phyloP scores from a whole-genome alignment of 2,888 invertebrate species.

The Eubasilissa splendida region DNA sequence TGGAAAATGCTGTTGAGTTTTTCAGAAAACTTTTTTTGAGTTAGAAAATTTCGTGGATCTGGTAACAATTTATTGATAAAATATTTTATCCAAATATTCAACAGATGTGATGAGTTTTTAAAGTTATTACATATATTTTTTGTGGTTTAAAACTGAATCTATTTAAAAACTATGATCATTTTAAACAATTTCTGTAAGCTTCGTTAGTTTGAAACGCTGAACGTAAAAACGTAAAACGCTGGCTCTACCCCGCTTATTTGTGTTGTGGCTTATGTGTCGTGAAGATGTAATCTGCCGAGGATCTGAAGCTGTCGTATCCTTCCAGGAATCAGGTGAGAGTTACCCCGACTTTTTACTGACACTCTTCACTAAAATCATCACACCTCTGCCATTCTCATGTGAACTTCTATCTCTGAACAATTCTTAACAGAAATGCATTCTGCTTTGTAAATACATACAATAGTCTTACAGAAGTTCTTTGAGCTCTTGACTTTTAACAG shows the following conservation, averaged over 20 bases:
- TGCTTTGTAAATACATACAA: slow-evolving; percentile 41
- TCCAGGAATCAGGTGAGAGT: slow-evolving; percentile 56
- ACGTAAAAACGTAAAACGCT: too few species aligned
- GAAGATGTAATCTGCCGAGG: not conserved
- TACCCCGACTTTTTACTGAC: slow-evolving; percentile 50
- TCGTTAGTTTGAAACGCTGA: too few species aligned
- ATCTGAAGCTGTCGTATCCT: slow-evolving; percentile 32
- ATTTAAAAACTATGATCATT: too few species aligned
- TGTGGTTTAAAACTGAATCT: too few species aligned
- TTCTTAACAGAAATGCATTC: slow-evolving; percentile 1
- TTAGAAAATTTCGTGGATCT: too few species aligned
- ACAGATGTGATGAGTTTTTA: too few species aligned
- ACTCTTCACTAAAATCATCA: slow-evolving; percentile 51
- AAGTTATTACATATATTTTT: too few species aligned
- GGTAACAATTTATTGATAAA: too few species aligned
- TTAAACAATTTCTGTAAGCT: too few species aligned
- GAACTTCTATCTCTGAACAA: slow-evolving; percentile 38
- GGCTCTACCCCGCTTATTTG: slow-evolving; percentile 22
- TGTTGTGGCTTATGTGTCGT: slow-evolving; percentile 48
- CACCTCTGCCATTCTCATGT: slow-evolving; percentile 42
- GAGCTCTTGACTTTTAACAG: not conserved
- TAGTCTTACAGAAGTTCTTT: not conserved
- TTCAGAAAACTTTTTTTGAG: too few species aligned
- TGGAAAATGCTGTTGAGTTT: too few species aligned
- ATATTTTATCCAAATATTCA: too few species aligned